Evolutionary conservation across 2,888 invertebrate species (phyloP).

Genomic region (Heliconius ismenius): DNA sequence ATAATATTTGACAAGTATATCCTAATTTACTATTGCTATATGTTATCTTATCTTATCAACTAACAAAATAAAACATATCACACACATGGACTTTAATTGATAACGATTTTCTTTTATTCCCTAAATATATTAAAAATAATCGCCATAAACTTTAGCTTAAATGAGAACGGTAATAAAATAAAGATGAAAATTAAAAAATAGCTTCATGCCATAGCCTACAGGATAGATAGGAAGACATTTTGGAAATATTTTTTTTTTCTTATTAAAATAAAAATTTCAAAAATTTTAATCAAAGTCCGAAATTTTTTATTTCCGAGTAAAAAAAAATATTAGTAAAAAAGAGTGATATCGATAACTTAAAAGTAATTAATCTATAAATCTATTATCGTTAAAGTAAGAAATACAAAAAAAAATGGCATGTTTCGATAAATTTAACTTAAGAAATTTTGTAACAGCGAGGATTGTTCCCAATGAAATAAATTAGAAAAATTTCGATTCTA

Average conservation of each 20-base stretch:
- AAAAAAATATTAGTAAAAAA: not conserved
- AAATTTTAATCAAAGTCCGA: not conserved
- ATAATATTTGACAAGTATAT: not conserved
- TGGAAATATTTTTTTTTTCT: not conserved
- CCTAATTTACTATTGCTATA: not conserved
- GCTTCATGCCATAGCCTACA: not conserved
- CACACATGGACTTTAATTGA: conserved; percentile 34
- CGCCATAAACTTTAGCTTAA: no score
- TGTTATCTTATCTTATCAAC: conserved; percentile 7
- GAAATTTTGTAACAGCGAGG: conserved; percentile 16
- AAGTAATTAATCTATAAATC: not conserved
- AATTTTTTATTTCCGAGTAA: not conserved
- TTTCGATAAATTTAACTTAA: not conserved
- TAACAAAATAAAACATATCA: conserved; percentile 28
- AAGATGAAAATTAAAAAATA: not conserved
- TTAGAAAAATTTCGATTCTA: not conserved
- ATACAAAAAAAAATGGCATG: conserved; percentile 20
- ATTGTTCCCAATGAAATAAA: conserved; percentile 26
- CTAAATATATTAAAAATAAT: no score
- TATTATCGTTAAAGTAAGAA: not conserved
- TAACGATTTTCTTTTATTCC: not conserved
- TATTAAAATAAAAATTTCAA: not conserved
- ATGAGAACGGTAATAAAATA: no score
- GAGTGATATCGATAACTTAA: not conserved
- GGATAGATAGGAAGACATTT: not conserved